Evolutionary conservation across 2,888 invertebrate genomes (phyloP), one percentile per base, ranked within the genome.

Genomic region (Mythimna impura): DNA sequence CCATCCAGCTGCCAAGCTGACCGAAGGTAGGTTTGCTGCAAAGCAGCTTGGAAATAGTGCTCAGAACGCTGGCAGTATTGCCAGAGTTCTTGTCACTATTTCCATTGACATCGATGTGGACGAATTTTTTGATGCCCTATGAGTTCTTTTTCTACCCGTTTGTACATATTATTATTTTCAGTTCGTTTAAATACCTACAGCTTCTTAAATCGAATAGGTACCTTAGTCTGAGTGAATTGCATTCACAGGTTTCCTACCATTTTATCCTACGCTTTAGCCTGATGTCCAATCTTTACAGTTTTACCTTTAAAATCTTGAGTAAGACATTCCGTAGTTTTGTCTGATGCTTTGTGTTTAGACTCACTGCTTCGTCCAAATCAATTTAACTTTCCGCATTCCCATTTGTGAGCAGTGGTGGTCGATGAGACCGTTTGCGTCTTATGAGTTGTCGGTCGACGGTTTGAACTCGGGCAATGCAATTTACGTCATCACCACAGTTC

Each of bases 371-470:
- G 40, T n/a, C 5, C 3, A 6, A 5, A 52, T 52, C 25, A 63
- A 75, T 78, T 58, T 71, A 78, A 75, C 71, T 78, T 75, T 25
- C 9, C 12, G 7, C 71, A 71, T 75, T 62, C 20, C 10, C 12
- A n/a, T 36, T 8, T 66, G 30, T 40, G 25, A 40, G 40, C 30
- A 50, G 71, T 3, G 3, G 36, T 61, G 40, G n/a, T 36, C 22
- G 20, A n/a, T 52, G n/a, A 8, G n/a, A 52, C n/a, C 50, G 47
- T 17, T 47, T 52, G 50, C 50, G 50, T 52, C 50, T 52, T 52
- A 52, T n/a, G 9, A 52, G n/a, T 47, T 52, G n/a, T 52, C 0
- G n/a, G 50, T 52, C n/a, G n/a, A 52, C 50, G 9, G 50, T n/a
- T 52, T 52, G n/a, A n/a, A 52, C 50, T 52, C 20, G n/a, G 50